Evolutionary conservation across 2,113 vertebrate species (phyloP), one percentile per base, ranked within the genome.

Genomic region (Phrynocephalus versicolor): DNA sequence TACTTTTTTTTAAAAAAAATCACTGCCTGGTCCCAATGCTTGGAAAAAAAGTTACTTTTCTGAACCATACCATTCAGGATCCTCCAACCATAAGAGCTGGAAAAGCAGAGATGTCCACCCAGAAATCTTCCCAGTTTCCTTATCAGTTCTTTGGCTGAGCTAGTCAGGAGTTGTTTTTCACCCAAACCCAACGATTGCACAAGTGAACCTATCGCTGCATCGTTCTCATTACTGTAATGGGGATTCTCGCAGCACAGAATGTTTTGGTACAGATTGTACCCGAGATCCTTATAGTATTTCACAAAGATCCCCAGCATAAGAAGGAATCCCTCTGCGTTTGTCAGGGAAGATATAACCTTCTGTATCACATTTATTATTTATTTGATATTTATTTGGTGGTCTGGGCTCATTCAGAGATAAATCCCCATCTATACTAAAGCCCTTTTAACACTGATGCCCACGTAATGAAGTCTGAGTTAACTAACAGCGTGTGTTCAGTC

Each of bases 341-440:
- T 19, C 64, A 77, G 70, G 1, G 2, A 64, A 58, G 2, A 14
- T 15, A 79, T 91, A 82, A 92, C 16, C 30, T 89, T 67, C 8
- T 12, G 2, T 27, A 67, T 8, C 64, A 30, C 64, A 65, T 67
- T 25, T 30, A 25, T 65, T 51, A 10, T 67, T 67, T 67, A 30
- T 67, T 67, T 67, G 4, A 51, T 75, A 27, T 30, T 65, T 30
- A 30, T 27, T 30, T 30, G 8, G 10, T n/a, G 27, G 27, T 65
- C 8, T 65, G 18, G 60, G 60, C 14, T 62, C 45, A 5, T 51
- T 51, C 45, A 51, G 19, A 60, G 45, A 51, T 51, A 51, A 60
- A 60, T 60, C 58, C 58, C 15, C 58, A 60, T 51, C 45, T 51
- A 51, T 51, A 51, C 45, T 21, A 60, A 3, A 19, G 10, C 58